Base-by-base conservation (phyloP, 2,113 vertebrate species). In the Vulpes ferrilata region DNA sequence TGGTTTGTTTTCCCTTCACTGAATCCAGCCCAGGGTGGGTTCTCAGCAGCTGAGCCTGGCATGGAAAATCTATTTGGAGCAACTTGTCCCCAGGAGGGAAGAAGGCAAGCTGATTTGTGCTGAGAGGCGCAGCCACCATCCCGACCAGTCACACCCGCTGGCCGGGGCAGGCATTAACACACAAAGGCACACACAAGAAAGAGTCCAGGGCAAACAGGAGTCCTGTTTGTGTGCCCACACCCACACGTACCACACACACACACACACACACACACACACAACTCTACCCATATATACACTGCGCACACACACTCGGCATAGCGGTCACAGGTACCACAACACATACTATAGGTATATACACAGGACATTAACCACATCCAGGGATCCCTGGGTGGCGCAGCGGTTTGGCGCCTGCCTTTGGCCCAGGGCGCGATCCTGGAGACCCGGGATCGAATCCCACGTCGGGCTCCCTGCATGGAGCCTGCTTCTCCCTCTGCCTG, bases 61-160 rank as follows among this genome's bases (percentile, higher is more conserved):
- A 76, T n/a, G 93, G 83, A 96, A 95, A 97, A 97, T 71, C 92
- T 81, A 84, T 90, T 69, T 97, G 86, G 87, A 92, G 83, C 74
- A 87, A 90, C 84, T 92, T 59, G 95, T 78, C 67, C 86, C 89
- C 95, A 96, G 67, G 73, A 92, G 88, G 65, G 43, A 95, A 93
- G 83, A 94, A 83, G 13, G 32, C 88, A 86, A 90, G 60, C 32
- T 5, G 17, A 83, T 19, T 80, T 3, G 23, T 30, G 23, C 17
- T 43, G 57, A 43, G 19, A 93, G 90, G 82, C 6, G 9, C 59
- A 27, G 95, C 13, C 76, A 90, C 85, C 76, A 35, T 27, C 82
- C 57, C 7, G 6, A 53, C n/a, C 83, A 71, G 57, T 74, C 64
- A 76, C 48, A 92, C 13, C 35, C 4, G 35, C 55, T 48, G 81